Percentiles rank a stretch among this genome's conserved stretches.
Evolutionary conservation across 92 coral and sea anemone species (phyloP).

Genomic region (Desmophyllum pertusum): DNA sequence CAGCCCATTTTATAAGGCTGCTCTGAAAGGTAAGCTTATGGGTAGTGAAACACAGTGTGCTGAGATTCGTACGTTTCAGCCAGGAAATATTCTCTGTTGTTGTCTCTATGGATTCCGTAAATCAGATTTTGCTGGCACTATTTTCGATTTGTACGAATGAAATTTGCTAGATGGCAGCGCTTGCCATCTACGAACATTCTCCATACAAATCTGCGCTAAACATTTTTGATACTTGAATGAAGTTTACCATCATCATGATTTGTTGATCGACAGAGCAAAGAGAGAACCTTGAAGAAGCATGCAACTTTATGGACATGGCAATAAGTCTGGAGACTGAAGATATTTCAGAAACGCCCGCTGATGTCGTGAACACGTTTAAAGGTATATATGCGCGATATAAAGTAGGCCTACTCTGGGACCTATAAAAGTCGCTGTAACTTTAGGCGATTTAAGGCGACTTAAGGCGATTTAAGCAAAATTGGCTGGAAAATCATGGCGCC

Average conservation of each 20-base stretch:
- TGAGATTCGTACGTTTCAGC: neutral
- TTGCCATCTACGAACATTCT: too few relatives aligned
- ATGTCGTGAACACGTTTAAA: neutral
- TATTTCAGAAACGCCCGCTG: neutral
- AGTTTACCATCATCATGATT: neutral
- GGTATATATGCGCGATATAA: neutral
- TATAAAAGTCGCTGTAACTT: too few relatives aligned
- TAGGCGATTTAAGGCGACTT: too few relatives aligned
- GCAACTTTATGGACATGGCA: neutral
- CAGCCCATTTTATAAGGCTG: neutral
- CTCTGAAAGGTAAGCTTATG: conserved; percentile 4
- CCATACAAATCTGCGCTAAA: too few relatives aligned
- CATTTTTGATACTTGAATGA: neutral
- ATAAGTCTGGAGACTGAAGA: neutral
- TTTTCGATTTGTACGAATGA: too few relatives aligned
- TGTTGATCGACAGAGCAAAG: neutral
- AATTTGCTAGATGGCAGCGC: too few relatives aligned
- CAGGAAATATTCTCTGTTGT: neutral
- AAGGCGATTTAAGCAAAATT: too few relatives aligned
- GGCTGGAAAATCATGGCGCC: too few relatives aligned
- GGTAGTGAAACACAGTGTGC: neutral
- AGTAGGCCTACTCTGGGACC: too few relatives aligned
- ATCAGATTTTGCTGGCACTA: too few relatives aligned
- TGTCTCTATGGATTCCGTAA: too few relatives aligned
- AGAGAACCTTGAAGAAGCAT: neutral